Conservation (phyloP, 2,113 vertebrate species). For the Trogon melanurus region DNA sequence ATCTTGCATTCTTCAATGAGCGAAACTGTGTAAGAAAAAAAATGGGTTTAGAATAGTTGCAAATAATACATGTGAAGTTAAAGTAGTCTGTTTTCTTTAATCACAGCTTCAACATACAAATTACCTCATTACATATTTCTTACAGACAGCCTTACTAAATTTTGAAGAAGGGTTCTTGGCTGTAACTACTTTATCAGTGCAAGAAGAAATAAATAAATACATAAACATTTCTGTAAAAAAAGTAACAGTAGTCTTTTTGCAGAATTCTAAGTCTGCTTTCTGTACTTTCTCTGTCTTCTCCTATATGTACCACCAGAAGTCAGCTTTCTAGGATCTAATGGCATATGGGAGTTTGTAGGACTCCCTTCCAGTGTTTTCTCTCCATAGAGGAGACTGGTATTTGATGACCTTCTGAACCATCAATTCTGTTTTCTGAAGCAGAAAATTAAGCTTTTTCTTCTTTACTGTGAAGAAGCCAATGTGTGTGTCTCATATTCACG, state of each 20-base stretch:
- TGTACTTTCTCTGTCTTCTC: not conserved
- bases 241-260: not conserved
- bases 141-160: not conserved
- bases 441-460: conserved; percentile 56
- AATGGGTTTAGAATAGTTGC: not conserved
- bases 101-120: not conserved
- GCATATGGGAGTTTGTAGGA: not conserved
- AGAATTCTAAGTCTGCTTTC: not conserved
- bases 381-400: not conserved
- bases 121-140: not conserved
- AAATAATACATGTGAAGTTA: not conserved
- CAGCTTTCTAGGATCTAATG: not conserved
- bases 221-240: not conserved
- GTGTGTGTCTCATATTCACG: not conserved
- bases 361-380: not conserved
- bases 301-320: not conserved
- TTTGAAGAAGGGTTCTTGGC: not conserved
- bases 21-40: not conserved
- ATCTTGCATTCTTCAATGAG: not conserved
- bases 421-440: conserved; percentile 57
- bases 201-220: not conserved
- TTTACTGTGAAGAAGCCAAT: not conserved
- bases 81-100: not conserved
- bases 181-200: not conserved
- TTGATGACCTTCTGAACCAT: conserved; percentile 30